A percentile compares a stretch with the other conserved stretches of the same genome.
Conservation (phyloP, 2,113 vertebrate species). For the Sander vitreus region DNA sequence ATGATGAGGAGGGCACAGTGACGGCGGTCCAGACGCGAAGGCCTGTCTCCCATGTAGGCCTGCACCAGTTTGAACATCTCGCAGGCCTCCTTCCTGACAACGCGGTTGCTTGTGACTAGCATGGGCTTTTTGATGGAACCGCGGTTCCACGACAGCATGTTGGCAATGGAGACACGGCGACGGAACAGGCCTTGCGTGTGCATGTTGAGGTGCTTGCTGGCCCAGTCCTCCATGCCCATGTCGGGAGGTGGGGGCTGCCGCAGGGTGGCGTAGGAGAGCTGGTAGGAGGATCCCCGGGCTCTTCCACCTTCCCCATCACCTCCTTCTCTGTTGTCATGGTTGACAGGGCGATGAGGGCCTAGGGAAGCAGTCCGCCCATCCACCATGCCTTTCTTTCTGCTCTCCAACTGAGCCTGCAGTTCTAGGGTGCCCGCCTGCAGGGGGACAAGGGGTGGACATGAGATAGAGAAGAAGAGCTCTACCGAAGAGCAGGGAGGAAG, state of each 20-base stretch:
- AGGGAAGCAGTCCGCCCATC: slow-evolving; percentile 71
- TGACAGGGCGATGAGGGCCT: slow-evolving; percentile 72
- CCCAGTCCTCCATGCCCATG: slow-evolving; percentile 92
- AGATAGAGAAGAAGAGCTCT: slow-evolving; percentile 14
- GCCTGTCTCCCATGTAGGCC: slow-evolving; percentile 94
- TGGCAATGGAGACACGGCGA: slow-evolving; percentile 90
- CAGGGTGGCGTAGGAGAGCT: slow-evolving; percentile 86
- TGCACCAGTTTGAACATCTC: slow-evolving; percentile 94
- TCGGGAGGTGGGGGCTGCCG: slow-evolving; percentile 87
- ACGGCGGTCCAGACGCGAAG: slow-evolving; percentile 88
- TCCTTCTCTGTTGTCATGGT: slow-evolving; percentile 69
- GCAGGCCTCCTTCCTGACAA: slow-evolving; percentile 91
- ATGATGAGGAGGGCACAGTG: slow-evolving; percentile 87
- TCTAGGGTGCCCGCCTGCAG: slow-evolving; percentile 83
- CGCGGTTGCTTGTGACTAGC: slow-evolving; percentile 91
- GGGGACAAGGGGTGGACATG: slow-evolving; percentile 30
- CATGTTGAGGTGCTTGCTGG: slow-evolving; percentile 94
- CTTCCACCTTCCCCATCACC: slow-evolving; percentile 55
- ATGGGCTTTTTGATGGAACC: slow-evolving; percentile 94
- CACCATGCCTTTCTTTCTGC: slow-evolving; percentile 75
- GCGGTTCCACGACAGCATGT: slow-evolving; percentile 93
- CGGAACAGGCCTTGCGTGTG: slow-evolving; percentile 94
- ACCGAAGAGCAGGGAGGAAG: background rate
- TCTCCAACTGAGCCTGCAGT: slow-evolving; percentile 82
- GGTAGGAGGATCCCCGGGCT: slow-evolving; percentile 70